Evolutionary conservation across 1,140 invertebrate genomes (phyloP), one percentile per base, ranked within the genome.

Genomic region (Hirudo medicinalis): DNA sequence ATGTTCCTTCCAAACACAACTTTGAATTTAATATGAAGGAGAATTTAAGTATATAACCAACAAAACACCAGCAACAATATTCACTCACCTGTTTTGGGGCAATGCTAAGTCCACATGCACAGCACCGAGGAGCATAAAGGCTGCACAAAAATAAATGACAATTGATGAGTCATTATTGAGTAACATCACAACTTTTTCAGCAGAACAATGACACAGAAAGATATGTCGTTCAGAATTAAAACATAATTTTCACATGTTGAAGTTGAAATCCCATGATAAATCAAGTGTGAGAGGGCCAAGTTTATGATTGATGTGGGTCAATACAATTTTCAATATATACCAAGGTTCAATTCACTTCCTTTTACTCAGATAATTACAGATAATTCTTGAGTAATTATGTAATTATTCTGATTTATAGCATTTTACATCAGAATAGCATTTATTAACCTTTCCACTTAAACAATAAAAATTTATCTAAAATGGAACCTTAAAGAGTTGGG

Each of bases 121-220:
- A 36, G 53, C 69, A 70, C 53, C 53, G 40, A 15, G 69, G 69
- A n/a, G 69, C 69, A 70, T 70, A 70, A 22, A 70, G 22, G 22
- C 69, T 70, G 43, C 19, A 32, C 25, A 68, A 36, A 13, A 63
- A 63, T 6, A 63, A 63, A 9, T 49, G 9, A 49, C 15, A 49
- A 49, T 1, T 15, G 15, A 49, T 40, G 40, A 40, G 55, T 60
- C 27, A 27, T 36, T 6, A 57, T 57, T n/a, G 9, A 57, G 25
- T n/a, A 57, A 9, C 25, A 57, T 3, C 54, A 57, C 25, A n/a
- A n/a, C 5, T 57, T 57, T 2, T 57, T 57, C 54, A 57, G 54
- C 2, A 9, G 20, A 57, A 3, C 32, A 36, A 36, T 36, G 32
- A 36, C 43, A 40, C 11, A 49, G 15, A 49, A 17, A 49, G 0